Conservation (phyloP, 1,140 invertebrate species). For the Pemphigus obesinymphae region DNA sequence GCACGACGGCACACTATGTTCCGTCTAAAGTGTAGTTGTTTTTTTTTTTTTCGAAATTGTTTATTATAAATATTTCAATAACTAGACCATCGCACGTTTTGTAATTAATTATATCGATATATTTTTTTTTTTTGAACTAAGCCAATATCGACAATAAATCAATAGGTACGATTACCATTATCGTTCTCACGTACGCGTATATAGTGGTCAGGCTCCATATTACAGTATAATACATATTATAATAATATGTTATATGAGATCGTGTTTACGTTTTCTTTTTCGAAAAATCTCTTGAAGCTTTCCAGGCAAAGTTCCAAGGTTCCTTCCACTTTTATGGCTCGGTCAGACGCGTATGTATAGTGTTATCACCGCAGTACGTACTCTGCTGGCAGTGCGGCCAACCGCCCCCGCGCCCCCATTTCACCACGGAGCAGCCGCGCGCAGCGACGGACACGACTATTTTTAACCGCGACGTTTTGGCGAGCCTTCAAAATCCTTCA, state of each 20-base stretch:
- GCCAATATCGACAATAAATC: background rate
- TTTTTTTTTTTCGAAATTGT: no score
- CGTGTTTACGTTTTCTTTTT: background rate
- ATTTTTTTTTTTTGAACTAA: background rate
- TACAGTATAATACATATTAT: background rate
- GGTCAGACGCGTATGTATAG: background rate
- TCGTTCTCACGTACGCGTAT: background rate
- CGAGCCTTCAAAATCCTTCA: background rate
- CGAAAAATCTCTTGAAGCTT: conserved; percentile 1
- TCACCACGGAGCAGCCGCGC: background rate
- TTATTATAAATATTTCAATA: no score
- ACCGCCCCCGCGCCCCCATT: background rate
- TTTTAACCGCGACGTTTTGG: conserved; percentile 23
- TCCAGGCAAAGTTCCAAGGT: conserved; percentile 13
- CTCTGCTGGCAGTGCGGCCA: background rate
- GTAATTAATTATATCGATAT: no score
- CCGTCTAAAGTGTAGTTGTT: background rate
- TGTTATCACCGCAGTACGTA: background rate
- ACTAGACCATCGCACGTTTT: no score
- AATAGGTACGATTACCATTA: no score
- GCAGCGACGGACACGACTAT: background rate
- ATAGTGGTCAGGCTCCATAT: background rate
- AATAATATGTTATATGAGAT: background rate
- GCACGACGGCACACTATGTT: background rate
- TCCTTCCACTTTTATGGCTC: background rate